These are phyloP conservation scores for Muschampia plurimacula DNA, from an alignment of 2,888 invertebrate species.

Conservation along the genomic window DNA sequence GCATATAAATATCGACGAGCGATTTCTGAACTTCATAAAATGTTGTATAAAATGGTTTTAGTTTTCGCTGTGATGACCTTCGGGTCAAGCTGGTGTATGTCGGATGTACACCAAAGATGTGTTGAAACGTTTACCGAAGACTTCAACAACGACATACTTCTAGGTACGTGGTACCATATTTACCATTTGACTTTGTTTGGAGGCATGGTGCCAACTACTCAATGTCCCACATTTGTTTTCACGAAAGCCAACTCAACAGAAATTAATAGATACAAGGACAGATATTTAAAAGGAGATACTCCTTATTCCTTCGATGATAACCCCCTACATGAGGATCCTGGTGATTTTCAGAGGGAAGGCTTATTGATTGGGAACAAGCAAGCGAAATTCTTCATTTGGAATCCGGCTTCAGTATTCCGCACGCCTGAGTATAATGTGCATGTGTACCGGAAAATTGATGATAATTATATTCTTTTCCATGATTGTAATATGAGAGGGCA, in stretches of 20 bases:
- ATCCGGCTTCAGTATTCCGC: background rate
- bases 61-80: background rate
- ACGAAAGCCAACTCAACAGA: slow-evolving; percentile 5
- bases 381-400: slow-evolving; percentile 22
- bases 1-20: too few relatives aligned
- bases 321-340: background rate
- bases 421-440: background rate
- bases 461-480: background rate
- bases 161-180: slow-evolving; percentile 15
- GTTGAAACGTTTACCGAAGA: slow-evolving; percentile 8
- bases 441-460: background rate
- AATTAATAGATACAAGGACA: background rate
- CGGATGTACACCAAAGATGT: background rate
- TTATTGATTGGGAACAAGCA: too few relatives aligned
- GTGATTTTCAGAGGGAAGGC: background rate
- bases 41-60: background rate
- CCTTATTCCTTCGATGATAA: slow-evolving; percentile 17
- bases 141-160: background rate
- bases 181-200: background rate
- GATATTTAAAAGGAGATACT: background rate
- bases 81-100: slow-evolving; percentile 7
- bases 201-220: background rate
- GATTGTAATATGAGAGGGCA: background rate
- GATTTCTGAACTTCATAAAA: too few relatives aligned
- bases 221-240: background rate